phyloP scores from a whole-genome alignment of 2,888 invertebrate genomes.

The Nymphalis urticae region DNA sequence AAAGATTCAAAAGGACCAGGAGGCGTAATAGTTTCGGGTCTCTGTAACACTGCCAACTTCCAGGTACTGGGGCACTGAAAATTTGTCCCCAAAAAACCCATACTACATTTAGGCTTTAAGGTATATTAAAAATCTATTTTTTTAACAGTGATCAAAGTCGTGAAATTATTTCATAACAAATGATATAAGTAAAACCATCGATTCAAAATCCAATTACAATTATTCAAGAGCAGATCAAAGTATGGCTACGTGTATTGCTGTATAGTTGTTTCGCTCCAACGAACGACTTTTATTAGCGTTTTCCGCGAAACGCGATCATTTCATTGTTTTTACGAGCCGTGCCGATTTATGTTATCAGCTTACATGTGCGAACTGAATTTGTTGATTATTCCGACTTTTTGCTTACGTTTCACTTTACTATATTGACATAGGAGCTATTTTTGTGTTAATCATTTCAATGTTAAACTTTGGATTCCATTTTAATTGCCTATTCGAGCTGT shows the following conservation, averaged over 20 bases:
- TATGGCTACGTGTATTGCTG: constrained; percentile 17
- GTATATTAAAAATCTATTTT: background rate
- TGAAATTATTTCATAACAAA: too few relatives aligned
- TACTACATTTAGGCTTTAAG: too few relatives aligned
- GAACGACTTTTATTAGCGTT: constrained; percentile 56
- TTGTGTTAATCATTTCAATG: background rate
- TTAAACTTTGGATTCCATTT: background rate
- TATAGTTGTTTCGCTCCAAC: constrained; percentile 49
- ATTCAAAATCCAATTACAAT: constrained; percentile 22
- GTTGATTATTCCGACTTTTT: constrained; percentile 22
- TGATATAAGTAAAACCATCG: too few relatives aligned
- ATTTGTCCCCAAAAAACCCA: too few relatives aligned
- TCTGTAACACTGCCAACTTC: too few relatives aligned
- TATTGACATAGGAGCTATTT: constrained; percentile 7
- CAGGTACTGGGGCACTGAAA: too few relatives aligned
- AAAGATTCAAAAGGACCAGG: too few relatives aligned
- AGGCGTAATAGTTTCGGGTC: too few relatives aligned
- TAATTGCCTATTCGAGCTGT: background rate
- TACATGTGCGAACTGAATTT: constrained; percentile 29
- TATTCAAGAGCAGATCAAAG: constrained; percentile 26
- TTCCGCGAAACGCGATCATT: constrained; percentile 53
- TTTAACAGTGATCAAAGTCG: background rate
- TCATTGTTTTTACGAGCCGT: constrained; percentile 49
- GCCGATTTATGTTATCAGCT: constrained; percentile 37
- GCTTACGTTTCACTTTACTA: constrained; percentile 15